phyloP scores from a whole-genome alignment of 2,113 vertebrate species.

The Cyprinodon brontotheroides region DNA sequence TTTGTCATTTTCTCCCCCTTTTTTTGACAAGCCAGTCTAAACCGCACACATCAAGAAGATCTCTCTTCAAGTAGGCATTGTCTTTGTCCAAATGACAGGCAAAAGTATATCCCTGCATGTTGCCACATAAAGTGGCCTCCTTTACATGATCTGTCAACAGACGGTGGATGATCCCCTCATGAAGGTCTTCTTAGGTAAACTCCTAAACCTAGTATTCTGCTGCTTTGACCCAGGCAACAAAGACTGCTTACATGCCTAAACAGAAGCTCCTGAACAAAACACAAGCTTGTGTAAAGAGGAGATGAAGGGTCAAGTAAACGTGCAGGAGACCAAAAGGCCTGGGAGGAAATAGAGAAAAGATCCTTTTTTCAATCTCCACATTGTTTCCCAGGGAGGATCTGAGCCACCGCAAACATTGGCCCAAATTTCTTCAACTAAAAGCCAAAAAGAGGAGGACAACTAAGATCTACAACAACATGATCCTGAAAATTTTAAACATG shows the following conservation, averaged over 20 bases:
- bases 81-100: constrained; percentile 49
- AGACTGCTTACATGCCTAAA: constrained; percentile 68
- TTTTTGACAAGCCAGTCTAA: constrained; percentile 53
- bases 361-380: constrained; percentile 64
- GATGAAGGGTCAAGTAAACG: constrained; percentile 82
- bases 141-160: constrained; percentile 64
- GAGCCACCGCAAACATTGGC: constrained; percentile 74
- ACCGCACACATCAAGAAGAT: constrained; percentile 51
- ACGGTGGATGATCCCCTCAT: constrained; percentile 50
- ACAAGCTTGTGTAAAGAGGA: constrained; percentile 70
- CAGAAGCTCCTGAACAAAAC: constrained; percentile 68
- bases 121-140: constrained; percentile 59
- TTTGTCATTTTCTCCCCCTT: constrained; percentile 32
- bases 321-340: constrained; percentile 66
- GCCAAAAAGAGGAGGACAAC: constrained; percentile 63
- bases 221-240: constrained; percentile 69
- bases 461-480: constrained; percentile 51
- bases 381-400: constrained; percentile 67
- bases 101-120: constrained; percentile 59
- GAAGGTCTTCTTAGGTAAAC: constrained; percentile 67
- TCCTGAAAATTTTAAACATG: constrained; percentile 12
- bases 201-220: constrained; percentile 67
- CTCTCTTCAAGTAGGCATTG: constrained; percentile 51
- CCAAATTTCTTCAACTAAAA: constrained; percentile 61
- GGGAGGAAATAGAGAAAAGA: constrained; percentile 71